Conservation (phyloP, 2,888 invertebrate species). For the Digitonthophagus gazella region DNA sequence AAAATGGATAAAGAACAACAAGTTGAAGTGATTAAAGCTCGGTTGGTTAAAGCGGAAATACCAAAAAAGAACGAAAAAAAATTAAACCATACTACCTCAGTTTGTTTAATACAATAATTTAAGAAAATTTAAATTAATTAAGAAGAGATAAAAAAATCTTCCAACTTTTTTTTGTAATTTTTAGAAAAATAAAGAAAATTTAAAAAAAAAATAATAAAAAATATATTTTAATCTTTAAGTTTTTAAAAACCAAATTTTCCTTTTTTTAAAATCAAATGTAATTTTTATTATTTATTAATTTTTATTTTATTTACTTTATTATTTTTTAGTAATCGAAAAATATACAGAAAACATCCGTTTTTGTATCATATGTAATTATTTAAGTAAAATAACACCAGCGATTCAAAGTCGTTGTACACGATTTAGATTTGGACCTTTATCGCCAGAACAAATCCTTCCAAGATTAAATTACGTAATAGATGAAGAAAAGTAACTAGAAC, state of each 20-base stretch:
- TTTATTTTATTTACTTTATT: conserved; percentile 29
- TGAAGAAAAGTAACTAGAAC: conserved; percentile 69
- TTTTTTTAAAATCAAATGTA: too few species aligned
- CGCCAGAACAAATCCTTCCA: conserved; percentile 83
- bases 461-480: conserved; percentile 80
- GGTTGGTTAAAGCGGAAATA: conserved; percentile 50
- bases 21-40: conserved; percentile 64
- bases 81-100: conserved; percentile 45
- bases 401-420: conserved; percentile 97
- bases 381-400: conserved; percentile 98
- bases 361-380: conserved; percentile 98
- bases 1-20: conserved; percentile 67
- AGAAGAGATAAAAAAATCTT: conserved; percentile 22
- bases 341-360: conserved; percentile 98
- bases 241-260: too few species aligned
- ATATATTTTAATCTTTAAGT: too few species aligned
- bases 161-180: conserved; percentile 26
- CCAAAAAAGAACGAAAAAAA: conserved; percentile 17
- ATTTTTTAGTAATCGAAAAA: conserved; percentile 89
- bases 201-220: neutral
- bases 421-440: conserved; percentile 91
- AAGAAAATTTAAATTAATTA: neutral
- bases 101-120: conserved; percentile 57
- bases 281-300: neutral
- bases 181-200: conserved; percentile 15